These are phyloP conservation scores for Hemitrygon akajei DNA, from an alignment of 2,797 vertebrate genomes.

Conservation along the genomic window DNA sequence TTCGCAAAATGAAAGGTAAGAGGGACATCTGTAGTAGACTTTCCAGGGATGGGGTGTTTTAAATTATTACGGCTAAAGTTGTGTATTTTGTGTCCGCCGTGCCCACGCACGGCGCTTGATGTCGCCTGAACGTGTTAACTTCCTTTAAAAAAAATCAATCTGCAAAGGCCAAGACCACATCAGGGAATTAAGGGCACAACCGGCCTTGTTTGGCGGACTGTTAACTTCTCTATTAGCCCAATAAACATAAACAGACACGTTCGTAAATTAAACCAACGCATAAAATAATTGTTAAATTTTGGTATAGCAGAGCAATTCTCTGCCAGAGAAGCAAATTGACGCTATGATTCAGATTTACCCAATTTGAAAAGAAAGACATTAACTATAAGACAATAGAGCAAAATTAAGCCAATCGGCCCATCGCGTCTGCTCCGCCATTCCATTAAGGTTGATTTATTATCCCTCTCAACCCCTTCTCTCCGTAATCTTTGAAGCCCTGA, in stretches of 20 bases:
- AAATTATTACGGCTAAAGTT: neutral
- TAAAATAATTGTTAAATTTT: neutral
- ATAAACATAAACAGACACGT: neutral
- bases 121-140: neutral
- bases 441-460: too few species aligned
- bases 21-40: neutral
- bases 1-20: too few species aligned
- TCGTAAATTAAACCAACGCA: neutral
- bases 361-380: neutral
- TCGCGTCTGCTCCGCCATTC: too few species aligned
- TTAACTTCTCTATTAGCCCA: neutral
- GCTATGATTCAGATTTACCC: neutral
- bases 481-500: too few species aligned
- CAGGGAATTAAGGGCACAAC: neutral
- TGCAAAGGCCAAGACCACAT: too few species aligned
- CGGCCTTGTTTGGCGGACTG: neutral
- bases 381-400: too few species aligned
- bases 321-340: neutral
- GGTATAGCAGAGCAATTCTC: neutral
- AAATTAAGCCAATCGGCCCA: too few species aligned
- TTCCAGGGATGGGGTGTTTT: neutral
- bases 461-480: too few species aligned
- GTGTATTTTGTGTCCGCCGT: neutral
- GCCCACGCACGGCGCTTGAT: neutral
- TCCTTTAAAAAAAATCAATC: neutral